Evolutionary conservation across 2,888 invertebrate genomes (phyloP), one percentile per base, ranked within the genome.

Genomic region (Andrena trimmerana): DNA sequence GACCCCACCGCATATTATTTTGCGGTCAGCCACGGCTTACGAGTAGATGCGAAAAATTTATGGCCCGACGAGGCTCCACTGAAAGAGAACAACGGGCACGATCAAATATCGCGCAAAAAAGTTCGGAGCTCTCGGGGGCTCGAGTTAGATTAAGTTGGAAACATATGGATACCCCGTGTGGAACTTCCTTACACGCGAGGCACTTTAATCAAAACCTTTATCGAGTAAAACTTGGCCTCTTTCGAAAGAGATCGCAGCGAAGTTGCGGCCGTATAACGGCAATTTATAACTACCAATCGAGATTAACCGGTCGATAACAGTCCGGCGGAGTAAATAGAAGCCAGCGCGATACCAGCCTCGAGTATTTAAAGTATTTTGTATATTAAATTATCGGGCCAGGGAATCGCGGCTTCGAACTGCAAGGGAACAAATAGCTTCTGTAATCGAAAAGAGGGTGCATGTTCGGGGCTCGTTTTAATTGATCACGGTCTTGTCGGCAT

Each of bases 1-100:
- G 85, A 89, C 81, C 90, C 85, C 81, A 89, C 92, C 92, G 89
- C 92, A 91, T 91, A 91, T 92, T 93, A 92, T 92, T 93, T 92
- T 90, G 89, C 86, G 90, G 90, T 86, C 80, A 86, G 78, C 86
- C 82, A 50, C 80, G 81, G 85, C 85, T 89, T 78, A 81, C 85
- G 78, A 78, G 79, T 79, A 78, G 86, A 84, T 77, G 88, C 77
- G 85, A 89, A 89, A 89, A 89, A 89, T 89, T 85, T 88, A 89
- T 88, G 73, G 78, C 83, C 59, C 57, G 33, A 67, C 65, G 77
- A 81, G 83, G 66, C 76, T 72, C 70, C 65, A 70, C 85, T 78
- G 86, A 81, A 88, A 86, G 85, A 86, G 88, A 88, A 88, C 87
- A 88, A 80, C 85, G 88, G 81, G 59, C 76, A 72, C 84, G 88